Conservation (phyloP, 2,888 invertebrate species). For the Drosophila tripunctata region DNA sequence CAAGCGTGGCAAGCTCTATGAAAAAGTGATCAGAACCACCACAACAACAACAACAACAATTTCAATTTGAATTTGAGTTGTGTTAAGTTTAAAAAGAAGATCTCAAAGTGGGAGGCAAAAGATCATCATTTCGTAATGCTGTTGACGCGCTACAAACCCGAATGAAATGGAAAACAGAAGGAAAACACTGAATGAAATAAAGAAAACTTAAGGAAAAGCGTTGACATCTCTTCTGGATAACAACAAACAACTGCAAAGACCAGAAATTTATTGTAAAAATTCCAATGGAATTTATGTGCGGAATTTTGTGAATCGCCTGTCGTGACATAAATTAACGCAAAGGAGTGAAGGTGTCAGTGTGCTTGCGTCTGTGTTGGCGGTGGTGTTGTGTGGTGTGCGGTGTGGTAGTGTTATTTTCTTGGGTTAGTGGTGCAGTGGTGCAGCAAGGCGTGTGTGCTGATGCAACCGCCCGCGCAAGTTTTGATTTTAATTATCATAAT, state of each 20-base stretch:
- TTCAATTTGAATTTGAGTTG: slow-evolving; percentile 8
- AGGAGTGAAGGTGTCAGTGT: no score
- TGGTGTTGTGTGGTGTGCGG: slow-evolving; percentile 16
- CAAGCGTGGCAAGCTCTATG: slow-evolving; percentile 7
- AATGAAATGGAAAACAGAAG: neutral
- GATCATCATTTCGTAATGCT: slow-evolving; percentile 67
- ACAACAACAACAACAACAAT: neutral
- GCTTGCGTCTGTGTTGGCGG: neutral
- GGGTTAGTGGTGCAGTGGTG: slow-evolving; percentile 63
- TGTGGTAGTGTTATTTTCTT: slow-evolving; percentile 16
- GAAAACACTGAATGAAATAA: slow-evolving; percentile 16
- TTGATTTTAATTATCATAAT: slow-evolving; percentile 72
- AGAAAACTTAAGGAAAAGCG: slow-evolving; percentile 37
- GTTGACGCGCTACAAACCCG: slow-evolving; percentile 14
- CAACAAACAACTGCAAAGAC: slow-evolving; percentile 54
- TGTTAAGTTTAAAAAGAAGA: slow-evolving; percentile 22
- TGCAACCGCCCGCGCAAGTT: slow-evolving; percentile 64
- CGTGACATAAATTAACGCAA: slow-evolving; percentile 73
- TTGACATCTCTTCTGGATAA: slow-evolving; percentile 66
- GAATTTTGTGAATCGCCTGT: slow-evolving; percentile 60
- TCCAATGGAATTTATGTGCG: slow-evolving; percentile 69
- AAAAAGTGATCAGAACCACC: slow-evolving; percentile 14
- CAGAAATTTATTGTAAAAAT: slow-evolving; percentile 63
- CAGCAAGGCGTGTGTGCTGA: slow-evolving; percentile 57
- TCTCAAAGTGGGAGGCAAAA: slow-evolving; percentile 50